A percentile compares a stretch with the other conserved stretches of the same genome.
Evolutionary conservation across 2,113 vertebrate genomes (phyloP).

Genomic region (Brachyhypopomus gauderio): DNA sequence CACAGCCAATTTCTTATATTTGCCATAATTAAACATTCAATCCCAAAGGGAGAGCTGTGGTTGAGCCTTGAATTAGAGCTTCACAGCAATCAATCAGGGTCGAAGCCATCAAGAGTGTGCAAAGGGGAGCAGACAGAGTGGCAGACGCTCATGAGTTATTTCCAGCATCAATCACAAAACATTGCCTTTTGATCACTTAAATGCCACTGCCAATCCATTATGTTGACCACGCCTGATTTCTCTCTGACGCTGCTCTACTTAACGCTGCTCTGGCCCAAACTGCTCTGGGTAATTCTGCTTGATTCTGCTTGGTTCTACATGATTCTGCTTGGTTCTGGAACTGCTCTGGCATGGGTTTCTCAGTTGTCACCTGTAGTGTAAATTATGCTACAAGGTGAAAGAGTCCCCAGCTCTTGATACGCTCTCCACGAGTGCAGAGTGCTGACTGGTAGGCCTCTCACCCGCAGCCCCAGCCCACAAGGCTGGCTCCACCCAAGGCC

Average conservation of each 20-base stretch:
- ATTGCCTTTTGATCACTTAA: not conserved
- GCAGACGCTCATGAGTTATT: not conserved
- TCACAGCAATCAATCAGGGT: conserved; percentile 47
- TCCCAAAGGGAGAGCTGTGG: conserved; percentile 41
- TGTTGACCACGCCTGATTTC: no score
- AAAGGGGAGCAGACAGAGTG: not conserved
- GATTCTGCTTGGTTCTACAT: not conserved
- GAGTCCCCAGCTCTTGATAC: not conserved
- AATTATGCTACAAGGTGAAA: not conserved
- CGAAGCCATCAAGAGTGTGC: not conserved
- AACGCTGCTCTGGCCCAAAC: not conserved
- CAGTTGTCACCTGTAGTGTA: not conserved
- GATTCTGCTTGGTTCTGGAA: not conserved
- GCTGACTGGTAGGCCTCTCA: not conserved
- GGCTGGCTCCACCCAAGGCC: conserved; percentile 50
- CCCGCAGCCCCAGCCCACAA: conserved; percentile 44
- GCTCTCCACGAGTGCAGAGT: not conserved
- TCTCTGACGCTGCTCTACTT: not conserved
- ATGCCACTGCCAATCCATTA: no score
- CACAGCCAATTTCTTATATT: conserved; percentile 46
- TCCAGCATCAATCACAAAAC: conserved; percentile 6
- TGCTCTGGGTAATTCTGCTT: not conserved
- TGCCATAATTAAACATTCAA: conserved; percentile 54
- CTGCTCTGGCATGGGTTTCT: not conserved
- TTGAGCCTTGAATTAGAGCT: conserved; percentile 42